These are phyloP conservation scores for Castor canadensis DNA, from an alignment of 2,113 vertebrate genomes.

Conservation along the genomic window DNA sequence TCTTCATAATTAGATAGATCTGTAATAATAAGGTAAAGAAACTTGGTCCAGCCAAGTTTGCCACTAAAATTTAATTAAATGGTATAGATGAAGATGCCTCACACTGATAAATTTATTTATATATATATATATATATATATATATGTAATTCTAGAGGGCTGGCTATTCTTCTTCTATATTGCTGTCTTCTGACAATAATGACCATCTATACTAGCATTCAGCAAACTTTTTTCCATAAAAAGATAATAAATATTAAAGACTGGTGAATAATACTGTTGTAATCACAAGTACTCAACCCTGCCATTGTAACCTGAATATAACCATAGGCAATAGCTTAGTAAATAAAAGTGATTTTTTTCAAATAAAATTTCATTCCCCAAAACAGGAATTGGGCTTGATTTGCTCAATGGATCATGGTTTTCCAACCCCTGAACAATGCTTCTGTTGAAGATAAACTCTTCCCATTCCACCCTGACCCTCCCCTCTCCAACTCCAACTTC, in stretches of 20 bases:
- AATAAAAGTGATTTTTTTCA: background rate
- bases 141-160: too few relatives aligned
- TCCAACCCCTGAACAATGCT: background rate
- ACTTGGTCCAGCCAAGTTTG: background rate
- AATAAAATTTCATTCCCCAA: background rate
- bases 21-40: slow-evolving; percentile 55
- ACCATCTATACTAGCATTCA: background rate
- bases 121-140: background rate
- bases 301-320: background rate
- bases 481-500: too few relatives aligned
- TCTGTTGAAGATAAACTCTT: background rate
- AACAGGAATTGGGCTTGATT: background rate
- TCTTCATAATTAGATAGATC: slow-evolving; percentile 56
- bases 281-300: background rate
- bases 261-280: background rate
- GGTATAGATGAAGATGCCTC: background rate
- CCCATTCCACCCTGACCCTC: too few relatives aligned
- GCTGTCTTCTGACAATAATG: background rate
- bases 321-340: background rate
- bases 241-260: background rate
- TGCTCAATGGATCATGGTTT: background rate
- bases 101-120: background rate
- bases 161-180: background rate
- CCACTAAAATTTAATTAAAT: slow-evolving; percentile 56
- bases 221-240: background rate